Evolutionary conservation across 2,797 vertebrate genomes (phyloP).

Genomic region (Malurus splendens): DNA sequence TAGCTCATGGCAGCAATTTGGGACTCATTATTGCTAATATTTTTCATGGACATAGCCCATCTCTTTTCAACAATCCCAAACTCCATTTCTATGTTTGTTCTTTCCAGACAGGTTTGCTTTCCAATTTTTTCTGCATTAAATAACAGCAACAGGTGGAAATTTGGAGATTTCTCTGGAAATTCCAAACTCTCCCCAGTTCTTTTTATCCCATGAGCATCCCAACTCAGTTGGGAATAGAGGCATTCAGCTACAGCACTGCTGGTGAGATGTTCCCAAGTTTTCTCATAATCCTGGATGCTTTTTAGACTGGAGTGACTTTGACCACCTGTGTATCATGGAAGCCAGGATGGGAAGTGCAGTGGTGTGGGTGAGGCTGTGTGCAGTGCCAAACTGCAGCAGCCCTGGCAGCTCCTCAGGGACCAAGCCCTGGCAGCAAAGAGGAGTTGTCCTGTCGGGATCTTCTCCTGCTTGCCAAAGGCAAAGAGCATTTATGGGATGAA

Average conservation of each 20-base stretch:
- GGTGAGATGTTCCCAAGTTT: neutral
- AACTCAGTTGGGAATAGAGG: accelerated
- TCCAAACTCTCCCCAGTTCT: neutral
- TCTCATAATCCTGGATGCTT: neutral
- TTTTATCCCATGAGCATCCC: neutral
- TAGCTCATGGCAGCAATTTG: neutral
- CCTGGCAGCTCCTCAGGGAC: neutral
- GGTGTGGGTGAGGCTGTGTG: neutral
- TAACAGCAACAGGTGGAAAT: neutral
- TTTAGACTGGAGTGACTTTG: neutral
- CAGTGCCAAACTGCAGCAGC: neutral
- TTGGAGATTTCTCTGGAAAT: neutral
- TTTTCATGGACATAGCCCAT: neutral
- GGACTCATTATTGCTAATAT: neutral
- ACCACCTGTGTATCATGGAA: neutral
- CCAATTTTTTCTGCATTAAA: neutral
- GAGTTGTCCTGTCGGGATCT: neutral
- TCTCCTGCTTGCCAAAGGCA: neutral
- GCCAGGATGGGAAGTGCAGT: neutral
- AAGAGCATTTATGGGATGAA: neutral
- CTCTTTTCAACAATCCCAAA: neutral
- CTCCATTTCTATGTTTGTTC: neutral
- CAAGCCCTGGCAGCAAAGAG: neutral
- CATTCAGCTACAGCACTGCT: neutral
- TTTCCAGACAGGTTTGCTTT: neutral